A percentile compares a stretch with the other conserved stretches of the same genome.
These are phyloP conservation scores for Redunca redunca DNA, from an alignment of 2,113 vertebrate genomes.

Conservation along the genomic window DNA sequence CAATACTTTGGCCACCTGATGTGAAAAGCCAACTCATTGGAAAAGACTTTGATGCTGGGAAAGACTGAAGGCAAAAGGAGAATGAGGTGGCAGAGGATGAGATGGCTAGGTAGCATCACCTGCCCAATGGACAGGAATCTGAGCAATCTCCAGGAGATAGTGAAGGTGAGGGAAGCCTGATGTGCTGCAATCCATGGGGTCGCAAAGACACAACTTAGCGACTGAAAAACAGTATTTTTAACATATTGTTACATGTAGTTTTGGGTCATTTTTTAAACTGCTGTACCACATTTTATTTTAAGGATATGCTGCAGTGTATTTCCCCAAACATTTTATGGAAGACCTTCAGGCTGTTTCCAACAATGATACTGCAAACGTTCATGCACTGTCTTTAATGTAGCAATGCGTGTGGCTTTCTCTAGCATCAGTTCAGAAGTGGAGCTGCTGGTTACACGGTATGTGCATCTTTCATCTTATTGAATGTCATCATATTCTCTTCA, in stretches of 20 bases:
- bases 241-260: neutral
- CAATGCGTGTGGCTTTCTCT: neutral
- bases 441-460: neutral
- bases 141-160: neutral
- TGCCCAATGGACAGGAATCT: neutral
- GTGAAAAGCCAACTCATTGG: neutral
- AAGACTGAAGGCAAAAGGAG: neutral
- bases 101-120: neutral
- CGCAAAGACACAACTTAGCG: neutral
- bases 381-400: neutral
- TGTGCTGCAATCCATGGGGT: neutral
- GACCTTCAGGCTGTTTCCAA: neutral
- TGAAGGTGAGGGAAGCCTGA: neutral
- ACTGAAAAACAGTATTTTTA: neutral
- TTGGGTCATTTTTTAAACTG: neutral
- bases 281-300: neutral
- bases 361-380: neutral
- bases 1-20: neutral
- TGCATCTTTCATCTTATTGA: neutral
- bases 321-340: neutral
- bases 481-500: neutral
- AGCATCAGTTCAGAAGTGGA: neutral
- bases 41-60: neutral
- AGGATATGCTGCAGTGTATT: neutral
- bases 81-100: neutral